Base-by-base conservation (phyloP, 2,888 invertebrate genomes). In the Caenorhabditis virilis region DNA sequence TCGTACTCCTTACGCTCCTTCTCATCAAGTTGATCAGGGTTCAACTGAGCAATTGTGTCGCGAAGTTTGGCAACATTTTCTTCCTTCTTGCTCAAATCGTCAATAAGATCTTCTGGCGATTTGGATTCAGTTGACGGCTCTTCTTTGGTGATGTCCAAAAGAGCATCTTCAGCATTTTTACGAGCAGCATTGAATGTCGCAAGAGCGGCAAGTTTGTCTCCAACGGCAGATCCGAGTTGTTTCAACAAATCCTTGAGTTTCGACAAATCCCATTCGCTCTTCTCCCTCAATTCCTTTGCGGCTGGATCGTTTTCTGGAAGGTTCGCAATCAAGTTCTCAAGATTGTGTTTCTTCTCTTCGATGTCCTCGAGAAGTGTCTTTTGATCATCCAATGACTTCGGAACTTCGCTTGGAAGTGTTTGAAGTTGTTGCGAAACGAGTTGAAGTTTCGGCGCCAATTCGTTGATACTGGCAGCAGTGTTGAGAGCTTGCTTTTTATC, bases 161-260 rank as follows among this genome's bases (percentile, higher is more conserved):
- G 58, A 35, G 65, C 35, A 18, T 61, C 61, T 49, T 69, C 71
- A 22, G 64, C 62, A 26, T 67, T 61, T 50, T 65, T 68, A 30
- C 69, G 61, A 45, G 63, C 55, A n/a, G 67, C 62, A n/a, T 58
- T 65, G 59, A 69, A 69, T 13, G 68, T 57, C 20, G 68, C 71
- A 36, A 69, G 62, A 42, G 71, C 68, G 30, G 68, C 68, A 20
- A 69, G 49, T 43, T 68, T 69, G 54, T 71, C 68, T 18, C 68
- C 71, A 50, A 71, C 60, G n/a, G 59, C 59, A 30, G 53, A 56
- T 30, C 59, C 62, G 23, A 71, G 54, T 36, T 53, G 36, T 33
- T 56, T 58, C 36, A 69, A 50, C 30, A 62, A 42, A 30, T 68
- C 65, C 35, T 71, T 65, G 26, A 71, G 53, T 23, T 48, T 49